A percentile compares a stretch with the other conserved stretches of the same genome.
Evolutionary conservation across 2,113 vertebrate species (phyloP).

Genomic region (Pygathrix nemaeus): DNA sequence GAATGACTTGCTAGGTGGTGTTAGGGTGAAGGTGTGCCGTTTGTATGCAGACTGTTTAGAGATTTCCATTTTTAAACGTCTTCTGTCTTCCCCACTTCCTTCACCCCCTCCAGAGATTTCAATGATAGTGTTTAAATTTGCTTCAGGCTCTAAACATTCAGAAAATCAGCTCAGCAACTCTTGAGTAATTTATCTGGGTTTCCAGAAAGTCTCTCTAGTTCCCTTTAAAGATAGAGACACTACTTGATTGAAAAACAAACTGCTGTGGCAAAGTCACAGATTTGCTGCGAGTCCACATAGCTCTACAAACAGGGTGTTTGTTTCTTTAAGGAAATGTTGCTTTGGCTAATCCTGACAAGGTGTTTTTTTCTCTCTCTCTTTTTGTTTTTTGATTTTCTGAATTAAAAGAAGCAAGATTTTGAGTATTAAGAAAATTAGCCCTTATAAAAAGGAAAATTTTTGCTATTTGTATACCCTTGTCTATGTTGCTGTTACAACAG

Average conservation of each 20-base stretch:
- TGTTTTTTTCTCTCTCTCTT: neutral
- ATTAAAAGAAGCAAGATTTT: conserved; percentile 26
- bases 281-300: neutral
- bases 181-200: conserved; percentile 45
- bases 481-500: neutral
- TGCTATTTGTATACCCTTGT: neutral
- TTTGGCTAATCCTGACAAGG: neutral
- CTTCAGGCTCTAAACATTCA: conserved; percentile 48
- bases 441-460: neutral
- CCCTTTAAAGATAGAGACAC: neutral
- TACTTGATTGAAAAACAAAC: conserved; percentile 1
- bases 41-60: neutral
- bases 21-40: neutral
- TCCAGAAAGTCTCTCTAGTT: neutral
- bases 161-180: conserved; percentile 31
- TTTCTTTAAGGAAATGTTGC: conserved; percentile 3
- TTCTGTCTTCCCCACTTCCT: neutral
- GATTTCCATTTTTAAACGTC: conserved; percentile 46
- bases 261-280: neutral
- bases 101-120: conserved; percentile 36
- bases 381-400: conserved; percentile 10
- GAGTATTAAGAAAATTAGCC: neutral
- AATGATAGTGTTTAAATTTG: conserved; percentile 52
- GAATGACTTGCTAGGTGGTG: neutral
- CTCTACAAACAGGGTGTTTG: neutral